A percentile compares a stretch with the other conserved stretches of the same genome.
phyloP scores from a whole-genome alignment of 2,888 invertebrate genomes.

The Melanophora roralis region DNA sequence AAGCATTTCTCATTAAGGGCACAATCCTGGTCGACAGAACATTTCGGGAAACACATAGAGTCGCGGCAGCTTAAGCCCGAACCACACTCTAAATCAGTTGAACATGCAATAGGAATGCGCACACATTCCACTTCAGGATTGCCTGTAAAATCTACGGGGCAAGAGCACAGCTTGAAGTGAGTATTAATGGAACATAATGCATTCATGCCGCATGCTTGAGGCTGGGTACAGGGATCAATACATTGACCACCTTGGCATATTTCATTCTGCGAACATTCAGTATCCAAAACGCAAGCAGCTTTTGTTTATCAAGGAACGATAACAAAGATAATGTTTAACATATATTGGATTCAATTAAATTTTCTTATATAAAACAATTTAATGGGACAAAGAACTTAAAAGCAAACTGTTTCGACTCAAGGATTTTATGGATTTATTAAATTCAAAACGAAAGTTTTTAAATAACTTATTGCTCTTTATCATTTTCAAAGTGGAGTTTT shows the following conservation, averaged over 20 bases:
- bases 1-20: slow-evolving; percentile 94
- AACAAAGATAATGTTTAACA: slow-evolving; percentile 18
- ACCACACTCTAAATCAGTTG: slow-evolving; percentile 83
- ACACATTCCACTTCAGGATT: slow-evolving; percentile 90
- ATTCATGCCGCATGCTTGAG: slow-evolving; percentile 89
- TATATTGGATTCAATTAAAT: not conserved
- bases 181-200: slow-evolving; percentile 85
- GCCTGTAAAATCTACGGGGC: slow-evolving; percentile 91
- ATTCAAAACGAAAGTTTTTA: too few relatives aligned
- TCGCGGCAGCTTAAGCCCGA: slow-evolving; percentile 86
- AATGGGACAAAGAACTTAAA: not conserved
- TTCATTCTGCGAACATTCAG: slow-evolving; percentile 88
- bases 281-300: slow-evolving; percentile 87
- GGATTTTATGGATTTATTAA: too few relatives aligned
- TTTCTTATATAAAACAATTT: not conserved
- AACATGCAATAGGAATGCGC: slow-evolving; percentile 88
- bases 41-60: slow-evolving; percentile 88
- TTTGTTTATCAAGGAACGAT: slow-evolving; percentile 10
- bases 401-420: too few relatives aligned
- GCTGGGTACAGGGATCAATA: slow-evolving; percentile 85
- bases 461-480: too few relatives aligned
- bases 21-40: slow-evolving; percentile 87
- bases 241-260: slow-evolving; percentile 90
- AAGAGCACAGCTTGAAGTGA: slow-evolving; percentile 88
- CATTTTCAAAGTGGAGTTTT: too few relatives aligned